Percentiles rank a stretch among this genome's conserved stretches.
These are phyloP conservation scores for Crossaster papposus DNA, from an alignment of 53 echinoderm and acorn worm genomes.

Conservation along the genomic window DNA sequence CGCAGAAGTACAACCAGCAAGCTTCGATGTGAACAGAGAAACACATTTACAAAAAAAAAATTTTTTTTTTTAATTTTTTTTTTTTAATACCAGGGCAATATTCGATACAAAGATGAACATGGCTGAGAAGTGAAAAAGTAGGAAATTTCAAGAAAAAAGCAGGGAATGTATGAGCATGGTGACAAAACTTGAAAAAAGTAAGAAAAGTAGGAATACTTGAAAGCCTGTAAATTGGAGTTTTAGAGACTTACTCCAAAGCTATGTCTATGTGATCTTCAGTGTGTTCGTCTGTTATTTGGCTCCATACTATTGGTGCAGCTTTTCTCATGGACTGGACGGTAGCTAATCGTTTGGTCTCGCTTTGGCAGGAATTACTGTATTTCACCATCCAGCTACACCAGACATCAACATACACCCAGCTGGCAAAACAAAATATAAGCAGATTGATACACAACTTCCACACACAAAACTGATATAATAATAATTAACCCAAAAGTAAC, in stretches of 20 bases:
- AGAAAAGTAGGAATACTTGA: not conserved
- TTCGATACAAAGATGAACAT: no score
- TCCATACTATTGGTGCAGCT: conserved; percentile 46
- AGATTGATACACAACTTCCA: not conserved
- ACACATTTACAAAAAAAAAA: not conserved
- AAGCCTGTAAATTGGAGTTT: not conserved
- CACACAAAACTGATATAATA: no score
- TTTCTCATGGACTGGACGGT: conserved; percentile 52
- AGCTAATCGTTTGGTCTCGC: conserved; percentile 72
- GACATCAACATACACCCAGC: conserved; percentile 17
- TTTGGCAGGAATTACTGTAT: conserved; percentile 74
- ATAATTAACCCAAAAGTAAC: no score
- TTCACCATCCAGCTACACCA: conserved; percentile 73
- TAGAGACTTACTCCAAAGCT: conserved; percentile 15
- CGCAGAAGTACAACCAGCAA: conserved; percentile 57
- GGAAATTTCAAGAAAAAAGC: no score
- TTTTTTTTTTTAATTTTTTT: no score
- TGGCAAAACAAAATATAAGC: not conserved
- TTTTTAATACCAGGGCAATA: no score
- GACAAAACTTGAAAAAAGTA: no score
- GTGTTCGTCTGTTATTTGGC: conserved; percentile 4
- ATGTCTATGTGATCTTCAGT: conserved; percentile 22
- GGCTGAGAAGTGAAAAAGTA: no score
- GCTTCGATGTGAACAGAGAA: conserved; percentile 22
- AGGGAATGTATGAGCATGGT: no score